A percentile compares a stretch with the other conserved stretches of the same genome.
These are phyloP conservation scores for Rhadinocentrus ornatus DNA, from an alignment of 2,797 vertebrate species.

Conservation along the genomic window DNA sequence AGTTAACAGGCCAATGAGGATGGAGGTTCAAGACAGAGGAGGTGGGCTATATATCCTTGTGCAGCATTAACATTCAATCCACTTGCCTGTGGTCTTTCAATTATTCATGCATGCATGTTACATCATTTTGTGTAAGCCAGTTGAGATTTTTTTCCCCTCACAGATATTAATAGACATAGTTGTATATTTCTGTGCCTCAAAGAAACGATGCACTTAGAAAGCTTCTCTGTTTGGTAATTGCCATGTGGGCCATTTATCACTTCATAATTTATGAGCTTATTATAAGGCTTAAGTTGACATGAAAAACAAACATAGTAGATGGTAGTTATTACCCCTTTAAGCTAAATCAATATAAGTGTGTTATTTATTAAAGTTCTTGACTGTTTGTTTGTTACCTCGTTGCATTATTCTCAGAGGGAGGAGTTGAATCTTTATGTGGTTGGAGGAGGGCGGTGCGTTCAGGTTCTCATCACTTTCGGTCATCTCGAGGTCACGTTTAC, in stretches of 20 bases:
- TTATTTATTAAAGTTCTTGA: conserved; percentile 47
- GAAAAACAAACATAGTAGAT: conserved; percentile 42
- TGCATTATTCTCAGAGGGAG: conserved; percentile 35
- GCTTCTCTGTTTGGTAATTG: conserved; percentile 55
- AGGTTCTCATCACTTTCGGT: conserved; percentile 15
- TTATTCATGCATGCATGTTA: conserved; percentile 79
- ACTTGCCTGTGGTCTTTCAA: conserved; percentile 77
- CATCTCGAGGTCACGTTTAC: conserved; percentile 30
- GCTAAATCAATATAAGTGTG: conserved; percentile 58
- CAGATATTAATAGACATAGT: conserved; percentile 68
- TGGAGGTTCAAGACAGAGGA: conserved; percentile 33
- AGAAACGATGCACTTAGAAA: conserved; percentile 41
- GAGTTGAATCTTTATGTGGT: conserved; percentile 25
- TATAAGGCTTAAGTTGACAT: conserved; percentile 53
- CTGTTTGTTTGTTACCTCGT: conserved; percentile 31
- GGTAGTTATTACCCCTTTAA: conserved; percentile 34
- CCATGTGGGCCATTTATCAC: conserved; percentile 42
- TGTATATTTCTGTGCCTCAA: conserved; percentile 45
- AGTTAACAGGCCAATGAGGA: conserved; percentile 49
- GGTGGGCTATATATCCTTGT: conserved; percentile 51
- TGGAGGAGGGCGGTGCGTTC: conserved; percentile 20
- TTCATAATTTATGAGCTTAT: conserved; percentile 69
- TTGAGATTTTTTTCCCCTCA: conserved; percentile 46
- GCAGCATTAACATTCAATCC: conserved; percentile 75
- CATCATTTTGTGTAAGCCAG: conserved; percentile 71